phyloP scores from a whole-genome alignment of 2,888 invertebrate genomes.

The Himalopsyche japonica region DNA sequence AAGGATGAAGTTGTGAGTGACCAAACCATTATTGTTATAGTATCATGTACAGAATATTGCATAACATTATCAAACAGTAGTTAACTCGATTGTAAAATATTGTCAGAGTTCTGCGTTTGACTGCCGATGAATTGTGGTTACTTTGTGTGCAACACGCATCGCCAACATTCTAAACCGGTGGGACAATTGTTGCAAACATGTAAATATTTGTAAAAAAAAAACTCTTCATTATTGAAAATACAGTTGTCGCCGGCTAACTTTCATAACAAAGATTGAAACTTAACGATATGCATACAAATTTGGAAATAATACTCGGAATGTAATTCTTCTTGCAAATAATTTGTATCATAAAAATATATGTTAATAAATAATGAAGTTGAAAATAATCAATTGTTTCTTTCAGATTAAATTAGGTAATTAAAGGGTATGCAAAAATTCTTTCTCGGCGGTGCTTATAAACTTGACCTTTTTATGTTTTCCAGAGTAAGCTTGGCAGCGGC shows the following conservation, averaged over 20 bases:
- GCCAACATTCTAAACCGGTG: not conserved
- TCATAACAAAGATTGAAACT: not conserved
- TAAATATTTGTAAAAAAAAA: not conserved
- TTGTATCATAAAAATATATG: not conserved
- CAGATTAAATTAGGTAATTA: too few relatives aligned
- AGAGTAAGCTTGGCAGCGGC: conserved; percentile 58
- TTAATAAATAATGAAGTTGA: not conserved
- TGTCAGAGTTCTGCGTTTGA: not conserved
- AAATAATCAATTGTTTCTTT: too few relatives aligned
- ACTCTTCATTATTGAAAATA: not conserved
- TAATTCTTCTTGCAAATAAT: not conserved
- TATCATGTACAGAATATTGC: not conserved
- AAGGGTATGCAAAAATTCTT: too few relatives aligned
- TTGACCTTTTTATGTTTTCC: conserved; percentile 44
- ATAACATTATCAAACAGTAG: not conserved
- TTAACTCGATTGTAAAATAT: not conserved
- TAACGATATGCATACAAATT: not conserved
- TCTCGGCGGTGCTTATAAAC: conserved; percentile 24
- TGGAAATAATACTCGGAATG: not conserved
- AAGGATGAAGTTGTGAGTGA: too few relatives aligned
- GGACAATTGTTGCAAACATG: not conserved
- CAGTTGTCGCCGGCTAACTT: not conserved
- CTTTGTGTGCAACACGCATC: not conserved
- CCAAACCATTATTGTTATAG: too few relatives aligned
- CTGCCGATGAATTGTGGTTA: not conserved